Conservation (phyloP, 2,797 vertebrate species). For the Erpetoichthys calabaricus region DNA sequence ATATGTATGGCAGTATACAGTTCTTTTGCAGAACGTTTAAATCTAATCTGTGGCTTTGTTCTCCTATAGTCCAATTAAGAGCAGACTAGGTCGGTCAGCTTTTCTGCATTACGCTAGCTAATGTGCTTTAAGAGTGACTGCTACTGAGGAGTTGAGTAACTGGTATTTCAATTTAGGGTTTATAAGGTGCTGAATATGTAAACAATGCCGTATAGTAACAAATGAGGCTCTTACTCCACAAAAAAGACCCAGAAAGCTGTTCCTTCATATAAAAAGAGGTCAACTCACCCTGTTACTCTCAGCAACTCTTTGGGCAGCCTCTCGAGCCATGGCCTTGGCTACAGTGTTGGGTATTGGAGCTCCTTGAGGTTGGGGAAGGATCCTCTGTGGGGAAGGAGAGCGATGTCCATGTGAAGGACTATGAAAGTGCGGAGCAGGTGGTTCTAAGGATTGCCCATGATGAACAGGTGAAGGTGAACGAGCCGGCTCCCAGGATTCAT, state of each 20-base stretch:
- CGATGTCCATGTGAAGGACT: constrained; percentile 38
- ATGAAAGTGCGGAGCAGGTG: constrained; percentile 48
- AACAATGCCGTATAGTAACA: too few relatives aligned
- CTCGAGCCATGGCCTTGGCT: constrained; percentile 92
- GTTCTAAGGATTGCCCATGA: constrained; percentile 66
- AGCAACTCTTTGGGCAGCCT: constrained; percentile 80
- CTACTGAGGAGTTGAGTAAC: too few relatives aligned
- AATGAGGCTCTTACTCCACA: too few relatives aligned
- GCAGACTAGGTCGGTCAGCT: too few relatives aligned
- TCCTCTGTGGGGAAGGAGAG: constrained; percentile 83
- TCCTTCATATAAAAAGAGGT: neutral
- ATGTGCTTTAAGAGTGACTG: too few relatives aligned
- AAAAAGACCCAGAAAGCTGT: neutral
- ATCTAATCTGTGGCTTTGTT: too few relatives aligned
- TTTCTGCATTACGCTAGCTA: too few relatives aligned
- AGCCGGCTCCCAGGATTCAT: constrained; percentile 72
- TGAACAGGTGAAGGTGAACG: constrained; percentile 41
- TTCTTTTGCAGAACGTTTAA: too few relatives aligned
- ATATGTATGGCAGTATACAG: too few relatives aligned
- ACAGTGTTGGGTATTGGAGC: constrained; percentile 73
- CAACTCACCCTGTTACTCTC: constrained; percentile 70
- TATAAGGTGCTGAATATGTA: too few relatives aligned
- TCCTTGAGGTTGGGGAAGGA: constrained; percentile 92
- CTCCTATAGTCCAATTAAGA: too few relatives aligned
- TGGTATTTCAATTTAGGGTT: too few relatives aligned